A percentile compares a stretch with the other conserved stretches of the same genome.
These are phyloP conservation scores for Alaudala cheleensis DNA, from an alignment of 2,113 vertebrate genomes.

Conservation along the genomic window DNA sequence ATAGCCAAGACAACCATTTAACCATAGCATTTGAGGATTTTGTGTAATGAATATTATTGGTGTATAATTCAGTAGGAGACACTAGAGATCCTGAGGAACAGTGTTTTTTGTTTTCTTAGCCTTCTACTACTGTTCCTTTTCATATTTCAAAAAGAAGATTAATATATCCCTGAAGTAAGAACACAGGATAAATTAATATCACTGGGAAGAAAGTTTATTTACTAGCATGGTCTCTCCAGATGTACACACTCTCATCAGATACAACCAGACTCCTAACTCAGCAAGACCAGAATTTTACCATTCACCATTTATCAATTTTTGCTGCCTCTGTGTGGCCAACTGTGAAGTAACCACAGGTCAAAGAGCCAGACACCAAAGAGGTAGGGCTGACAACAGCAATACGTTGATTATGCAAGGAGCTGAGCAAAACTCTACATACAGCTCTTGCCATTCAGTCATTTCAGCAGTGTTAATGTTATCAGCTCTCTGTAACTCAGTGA, in stretches of 20 bases:
- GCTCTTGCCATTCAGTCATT: background rate
- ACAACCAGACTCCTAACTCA: background rate
- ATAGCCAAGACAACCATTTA: slow-evolving; percentile 15
- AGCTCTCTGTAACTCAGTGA: background rate
- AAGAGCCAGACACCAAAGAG: background rate
- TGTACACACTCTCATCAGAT: background rate
- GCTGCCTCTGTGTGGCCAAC: background rate
- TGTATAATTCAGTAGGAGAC: slow-evolving; percentile 14
- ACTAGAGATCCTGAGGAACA: slow-evolving; percentile 13
- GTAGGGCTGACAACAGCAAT: background rate
- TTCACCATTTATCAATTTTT: background rate
- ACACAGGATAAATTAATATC: background rate
- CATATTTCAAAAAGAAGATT: background rate
- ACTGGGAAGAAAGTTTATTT: background rate
- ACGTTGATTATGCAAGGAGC: background rate
- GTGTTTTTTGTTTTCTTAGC: background rate
- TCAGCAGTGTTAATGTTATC: background rate
- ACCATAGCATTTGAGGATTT: slow-evolving; percentile 7
- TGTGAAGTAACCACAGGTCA: background rate
- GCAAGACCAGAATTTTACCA: background rate
- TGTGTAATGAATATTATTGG: slow-evolving; percentile 19
- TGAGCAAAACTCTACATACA: background rate
- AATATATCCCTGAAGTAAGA: background rate
- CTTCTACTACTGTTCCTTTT: background rate
- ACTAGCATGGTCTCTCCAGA: background rate